Evolutionary conservation across 2,113 vertebrate species (phyloP), one percentile per base, ranked within the genome.

Genomic region (Ia io): DNA sequence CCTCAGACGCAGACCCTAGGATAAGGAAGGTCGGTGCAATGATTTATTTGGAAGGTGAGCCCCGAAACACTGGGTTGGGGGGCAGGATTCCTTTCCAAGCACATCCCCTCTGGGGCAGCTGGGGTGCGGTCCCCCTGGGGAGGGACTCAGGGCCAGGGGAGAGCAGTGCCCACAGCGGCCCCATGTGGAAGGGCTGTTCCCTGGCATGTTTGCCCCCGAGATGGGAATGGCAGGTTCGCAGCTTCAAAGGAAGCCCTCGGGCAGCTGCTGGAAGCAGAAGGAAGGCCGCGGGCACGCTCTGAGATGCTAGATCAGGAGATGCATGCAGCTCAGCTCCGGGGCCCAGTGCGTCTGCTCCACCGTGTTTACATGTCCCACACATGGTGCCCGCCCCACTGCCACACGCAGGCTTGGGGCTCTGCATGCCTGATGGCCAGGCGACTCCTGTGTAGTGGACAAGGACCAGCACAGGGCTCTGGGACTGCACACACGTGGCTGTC

Each of bases 361-460:
- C 4, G 0, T 0, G 18, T 47, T 11, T 0, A 42, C 74, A 3
- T 49, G 35, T 44, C 35, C 53, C 20, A 7, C 2, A 0, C 9
- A 32, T 6, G 18, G 18, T 61, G 30, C 65, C n/a, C 7, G 0
- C 22, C 30, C 32, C 3, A 0, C 42, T 0, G 16, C 32, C 42
- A 6, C 1, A 0, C 0, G 11, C 3, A 4, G 18, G 0, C 0
- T 2, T 13, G 40, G 59, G 17, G 49, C 30, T 80, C 25, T 56
- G 53, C 10, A 0, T 2, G 1, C 8, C 1, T 0, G 22, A 5
- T 1, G 44, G 70, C 35, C 6, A 0, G 11, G 11, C 0, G 5
- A 6, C 56, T 59, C 40, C 8, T 2, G 2, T 25, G 37, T 4
- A 5, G 25, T 0, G 11, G 25, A 12, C 16, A 1, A 28, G 32